Evolutionary conservation across 2,113 vertebrate species (phyloP), one percentile per base, ranked within the genome.

Genomic region (Indri indri): DNA sequence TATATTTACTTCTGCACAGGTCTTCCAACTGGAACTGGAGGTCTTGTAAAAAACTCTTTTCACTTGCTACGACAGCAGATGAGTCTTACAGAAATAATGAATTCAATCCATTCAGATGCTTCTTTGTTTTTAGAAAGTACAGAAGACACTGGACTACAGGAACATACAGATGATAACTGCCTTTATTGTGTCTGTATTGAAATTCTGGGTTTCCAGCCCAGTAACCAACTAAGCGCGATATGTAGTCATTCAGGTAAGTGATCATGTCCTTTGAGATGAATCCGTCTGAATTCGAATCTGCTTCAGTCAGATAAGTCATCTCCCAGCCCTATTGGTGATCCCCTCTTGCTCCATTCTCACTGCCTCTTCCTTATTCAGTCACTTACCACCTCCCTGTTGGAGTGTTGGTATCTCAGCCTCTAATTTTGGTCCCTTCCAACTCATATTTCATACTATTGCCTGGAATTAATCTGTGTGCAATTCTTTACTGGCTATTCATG

Each of bases 71-170:
- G 99, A 88, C 99, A 99, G 66, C 99, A 99, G 98, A 99, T 99
- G 97, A 99, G 99, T 92, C 99, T 99, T 95, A 99, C 99, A 0
- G 99, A 99, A 98, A 99, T 99, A 97, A 99, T 99, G 97, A 99
- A 99, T n/a, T 99, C 98, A 30, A 99, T 99, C 96, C 99, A 99
- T 37, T 99, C 99, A 13, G 99, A 98, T 94, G 99, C 99, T 54
- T 99, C 99, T 97, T 98, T 99, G 96, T 97, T 98, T 96, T 97
- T 99, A 94, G 99, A 99, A 97, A 98, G 98, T 74, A 99, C 98
- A 45, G 99, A 99, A 97, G 99, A 99, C 98, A 99, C 99, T 0
- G 99, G 99, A 6, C 99, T 99, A 17, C 99, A 99, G 98, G 99
- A 99, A 25, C 99, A 99, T 98, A 99, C 99, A 4, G 99, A 99